Evolutionary conservation across 2,888 invertebrate genomes (phyloP).

Genomic region (Lepidochrysops patricia): DNA sequence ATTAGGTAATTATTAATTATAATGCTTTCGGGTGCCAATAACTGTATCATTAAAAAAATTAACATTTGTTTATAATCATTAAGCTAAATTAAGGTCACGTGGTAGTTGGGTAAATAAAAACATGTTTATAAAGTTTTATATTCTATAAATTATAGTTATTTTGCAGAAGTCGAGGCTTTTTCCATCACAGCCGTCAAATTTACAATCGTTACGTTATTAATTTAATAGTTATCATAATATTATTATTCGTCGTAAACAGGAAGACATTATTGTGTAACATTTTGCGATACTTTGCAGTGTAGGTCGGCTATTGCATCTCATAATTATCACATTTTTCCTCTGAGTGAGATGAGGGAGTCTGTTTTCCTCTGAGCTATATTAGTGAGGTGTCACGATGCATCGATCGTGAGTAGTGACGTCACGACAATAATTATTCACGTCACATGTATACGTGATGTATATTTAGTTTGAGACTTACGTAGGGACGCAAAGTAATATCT

Average conservation of each 20-base stretch:
- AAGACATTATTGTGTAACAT: background rate
- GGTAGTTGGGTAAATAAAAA: background rate
- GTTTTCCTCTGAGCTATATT: too few species aligned
- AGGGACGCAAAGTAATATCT: too few species aligned
- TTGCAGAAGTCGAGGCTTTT: background rate
- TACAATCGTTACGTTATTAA: background rate
- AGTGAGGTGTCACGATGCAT: too few species aligned
- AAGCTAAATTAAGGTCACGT: background rate
- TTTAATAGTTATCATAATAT: background rate
- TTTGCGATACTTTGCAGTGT: background rate
- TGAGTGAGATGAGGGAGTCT: too few species aligned
- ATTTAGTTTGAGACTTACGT: too few species aligned
- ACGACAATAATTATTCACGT: too few species aligned
- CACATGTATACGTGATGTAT: too few species aligned
- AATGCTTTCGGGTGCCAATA: background rate
- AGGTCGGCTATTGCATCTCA: too few species aligned
- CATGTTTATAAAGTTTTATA: background rate
- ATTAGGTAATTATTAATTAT: too few species aligned
- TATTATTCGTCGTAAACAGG: background rate
- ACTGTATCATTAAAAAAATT: background rate
- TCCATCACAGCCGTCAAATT: background rate
- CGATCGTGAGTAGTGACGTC: too few species aligned
- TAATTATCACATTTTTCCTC: too few species aligned
- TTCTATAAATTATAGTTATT: background rate
- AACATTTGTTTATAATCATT: background rate